Evolutionary conservation across 2,113 vertebrate genomes (phyloP).

Genomic region (Lathamus discolor): DNA sequence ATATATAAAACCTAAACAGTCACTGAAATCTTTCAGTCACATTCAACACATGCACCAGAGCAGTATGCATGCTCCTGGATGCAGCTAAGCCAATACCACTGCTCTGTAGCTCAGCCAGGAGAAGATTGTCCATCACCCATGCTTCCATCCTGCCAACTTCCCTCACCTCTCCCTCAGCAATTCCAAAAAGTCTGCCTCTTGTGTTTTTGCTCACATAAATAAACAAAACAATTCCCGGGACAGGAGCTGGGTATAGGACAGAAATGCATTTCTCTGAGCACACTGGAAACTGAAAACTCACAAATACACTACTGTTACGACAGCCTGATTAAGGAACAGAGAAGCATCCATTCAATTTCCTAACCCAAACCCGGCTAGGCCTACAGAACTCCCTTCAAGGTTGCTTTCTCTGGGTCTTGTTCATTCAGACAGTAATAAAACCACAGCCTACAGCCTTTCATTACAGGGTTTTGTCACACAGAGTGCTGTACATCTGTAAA

Average conservation of each 20-base stretch:
- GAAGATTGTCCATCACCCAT: not conserved
- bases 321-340: not conserved
- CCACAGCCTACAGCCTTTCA: not conserved
- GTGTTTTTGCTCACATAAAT: not conserved
- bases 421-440: not conserved
- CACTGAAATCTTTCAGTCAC: not conserved
- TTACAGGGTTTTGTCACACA: not conserved
- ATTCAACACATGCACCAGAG: not conserved
- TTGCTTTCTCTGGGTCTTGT: not conserved
- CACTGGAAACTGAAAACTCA: not conserved
- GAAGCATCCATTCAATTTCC: not conserved
- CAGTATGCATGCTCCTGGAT: not conserved
- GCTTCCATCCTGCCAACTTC: not conserved
- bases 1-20: not conserved
- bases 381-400: not conserved
- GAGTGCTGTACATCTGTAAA: not conserved
- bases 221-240: not conserved
- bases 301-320: not conserved
- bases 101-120: not conserved
- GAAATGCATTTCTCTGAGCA: not conserved
- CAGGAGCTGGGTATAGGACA: not conserved
- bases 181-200: not conserved
- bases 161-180: not conserved
- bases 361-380: not conserved
- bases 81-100: not conserved